Conservation (phyloP, 1,140 invertebrate species). For the Elysia chlorotica region DNA sequence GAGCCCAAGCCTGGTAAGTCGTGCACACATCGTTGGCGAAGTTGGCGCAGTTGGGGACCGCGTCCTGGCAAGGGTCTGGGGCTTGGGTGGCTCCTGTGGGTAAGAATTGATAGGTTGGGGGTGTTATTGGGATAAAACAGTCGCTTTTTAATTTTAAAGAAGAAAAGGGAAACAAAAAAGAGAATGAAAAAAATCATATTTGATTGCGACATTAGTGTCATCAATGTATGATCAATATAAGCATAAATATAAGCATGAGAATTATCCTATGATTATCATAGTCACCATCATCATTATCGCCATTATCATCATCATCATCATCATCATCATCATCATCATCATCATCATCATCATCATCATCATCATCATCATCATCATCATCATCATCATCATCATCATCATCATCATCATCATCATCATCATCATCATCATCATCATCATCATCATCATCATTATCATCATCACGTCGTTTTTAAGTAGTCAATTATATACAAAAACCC, state of each 20-base stretch:
- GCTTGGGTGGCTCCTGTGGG: slow-evolving; percentile 23
- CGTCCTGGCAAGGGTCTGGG: slow-evolving; percentile 38
- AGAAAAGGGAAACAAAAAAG: no score
- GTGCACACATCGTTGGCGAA: slow-evolving; percentile 40
- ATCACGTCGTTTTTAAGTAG: no score
- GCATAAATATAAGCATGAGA: no score
- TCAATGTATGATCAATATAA: no score
- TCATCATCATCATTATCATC: slow-evolving; percentile 8
- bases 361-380: slow-evolving; percentile 13
- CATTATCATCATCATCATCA: slow-evolving; percentile 4
- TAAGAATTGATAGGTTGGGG: background rate
- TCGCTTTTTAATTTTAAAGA: no score
- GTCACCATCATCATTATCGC: no score
- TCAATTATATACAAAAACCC: no score
- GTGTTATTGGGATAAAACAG: no score
- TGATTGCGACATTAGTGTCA: no score
- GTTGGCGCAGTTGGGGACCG: slow-evolving; percentile 30
- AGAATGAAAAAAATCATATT: no score
- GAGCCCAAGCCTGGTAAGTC: slow-evolving; percentile 38
- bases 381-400: slow-evolving; percentile 17
- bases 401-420: slow-evolving; percentile 13
- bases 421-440: slow-evolving; percentile 21
- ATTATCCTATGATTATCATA: no score
- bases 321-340: slow-evolving; percentile 3
- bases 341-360: slow-evolving; percentile 19